Evolutionary conservation across 2,888 invertebrate species (phyloP).

Genomic region (Drymonia ruficornis): DNA sequence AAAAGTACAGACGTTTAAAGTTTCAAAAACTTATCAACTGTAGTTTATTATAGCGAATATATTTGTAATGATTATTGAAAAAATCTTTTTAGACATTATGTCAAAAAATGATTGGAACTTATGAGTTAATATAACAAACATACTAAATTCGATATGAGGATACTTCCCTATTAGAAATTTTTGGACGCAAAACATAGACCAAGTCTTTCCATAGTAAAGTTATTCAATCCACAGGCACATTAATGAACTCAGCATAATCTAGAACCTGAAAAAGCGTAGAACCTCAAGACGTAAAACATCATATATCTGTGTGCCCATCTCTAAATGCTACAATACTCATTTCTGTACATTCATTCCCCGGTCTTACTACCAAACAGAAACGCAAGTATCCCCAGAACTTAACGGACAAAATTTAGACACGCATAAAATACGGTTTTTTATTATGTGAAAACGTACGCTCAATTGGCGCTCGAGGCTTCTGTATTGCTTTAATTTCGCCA

Average conservation of each 20-base stretch:
- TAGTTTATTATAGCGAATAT: too few relatives aligned
- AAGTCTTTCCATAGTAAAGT: too few relatives aligned
- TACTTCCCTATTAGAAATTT: too few relatives aligned
- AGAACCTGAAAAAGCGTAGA: background rate
- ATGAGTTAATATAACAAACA: too few relatives aligned
- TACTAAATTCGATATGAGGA: too few relatives aligned
- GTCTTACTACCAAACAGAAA: constrained; percentile 25
- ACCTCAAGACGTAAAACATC: background rate
- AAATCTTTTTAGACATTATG: too few relatives aligned
- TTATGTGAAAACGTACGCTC: constrained; percentile 41
- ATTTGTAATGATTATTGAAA: too few relatives aligned
- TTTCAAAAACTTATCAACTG: too few relatives aligned
- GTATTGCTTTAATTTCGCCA: constrained; percentile 36
- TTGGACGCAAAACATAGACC: too few relatives aligned
- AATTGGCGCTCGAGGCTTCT: constrained; percentile 34
- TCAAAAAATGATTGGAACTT: too few relatives aligned
- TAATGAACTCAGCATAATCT: background rate
- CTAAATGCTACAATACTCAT: constrained; percentile 16
- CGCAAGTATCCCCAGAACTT: constrained; percentile 38
- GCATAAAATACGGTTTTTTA: constrained; percentile 51
- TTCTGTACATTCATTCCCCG: constrained; percentile 22
- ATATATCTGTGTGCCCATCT: constrained; percentile 31
- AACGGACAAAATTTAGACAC: constrained; percentile 42
- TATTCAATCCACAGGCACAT: too few relatives aligned
- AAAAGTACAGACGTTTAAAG: too few relatives aligned